These are phyloP conservation scores for Pandemis cinnamomeana DNA, from an alignment of 2,888 invertebrate species.

Conservation along the genomic window DNA sequence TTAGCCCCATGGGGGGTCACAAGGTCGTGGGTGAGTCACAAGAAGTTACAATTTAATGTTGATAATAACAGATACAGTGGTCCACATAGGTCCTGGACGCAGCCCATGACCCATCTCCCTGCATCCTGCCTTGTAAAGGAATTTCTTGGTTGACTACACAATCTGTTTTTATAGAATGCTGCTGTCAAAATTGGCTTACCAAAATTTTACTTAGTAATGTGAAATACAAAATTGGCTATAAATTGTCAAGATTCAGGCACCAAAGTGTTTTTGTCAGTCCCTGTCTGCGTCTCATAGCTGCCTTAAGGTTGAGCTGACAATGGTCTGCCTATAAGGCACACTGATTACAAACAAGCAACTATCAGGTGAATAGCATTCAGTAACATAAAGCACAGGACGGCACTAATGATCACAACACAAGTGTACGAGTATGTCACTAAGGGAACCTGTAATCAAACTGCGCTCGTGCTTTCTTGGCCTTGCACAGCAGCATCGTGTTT, in stretches of 20 bases:
- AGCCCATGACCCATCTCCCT: too few relatives aligned
- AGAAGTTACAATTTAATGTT: too few relatives aligned
- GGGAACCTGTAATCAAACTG: constrained; percentile 88
- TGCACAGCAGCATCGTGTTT: constrained; percentile 87
- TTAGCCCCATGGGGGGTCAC: too few relatives aligned
- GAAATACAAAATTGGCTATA: too few relatives aligned
- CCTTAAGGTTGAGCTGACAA: neutral
- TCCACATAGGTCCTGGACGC: too few relatives aligned
- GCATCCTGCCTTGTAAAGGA: too few relatives aligned
- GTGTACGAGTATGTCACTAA: constrained; percentile 73
- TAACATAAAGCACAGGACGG: constrained; percentile 75
- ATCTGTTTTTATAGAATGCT: neutral
- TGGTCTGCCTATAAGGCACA: constrained; percentile 42
- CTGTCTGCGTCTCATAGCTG: neutral
- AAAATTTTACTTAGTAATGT: neutral
- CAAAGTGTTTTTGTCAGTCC: neutral
- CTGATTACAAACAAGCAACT: constrained; percentile 50
- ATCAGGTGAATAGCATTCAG: constrained; percentile 54
- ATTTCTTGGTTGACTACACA: too few relatives aligned
- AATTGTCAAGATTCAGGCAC: neutral
- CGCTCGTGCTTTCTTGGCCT: constrained; percentile 88
- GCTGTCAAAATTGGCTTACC: neutral
- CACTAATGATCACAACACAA: constrained; percentile 82
- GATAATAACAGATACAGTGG: too few relatives aligned
- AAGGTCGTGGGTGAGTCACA: too few relatives aligned